phyloP scores from a whole-genome alignment of 1,140 invertebrate species.

The Hestina assimilis region DNA sequence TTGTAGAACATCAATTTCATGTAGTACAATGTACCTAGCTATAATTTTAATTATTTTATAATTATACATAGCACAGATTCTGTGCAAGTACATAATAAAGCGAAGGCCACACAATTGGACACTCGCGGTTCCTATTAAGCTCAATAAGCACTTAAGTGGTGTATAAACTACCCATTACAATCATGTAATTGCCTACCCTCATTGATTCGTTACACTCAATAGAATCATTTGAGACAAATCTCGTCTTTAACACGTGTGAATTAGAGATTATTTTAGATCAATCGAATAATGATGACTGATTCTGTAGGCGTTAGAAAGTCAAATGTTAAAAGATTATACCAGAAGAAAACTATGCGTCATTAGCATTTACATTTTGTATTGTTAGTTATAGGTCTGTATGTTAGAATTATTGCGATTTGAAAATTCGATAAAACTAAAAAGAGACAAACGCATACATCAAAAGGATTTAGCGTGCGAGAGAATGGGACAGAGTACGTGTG shows the following conservation, averaged over 20 bases:
- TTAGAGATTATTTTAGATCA: not conserved
- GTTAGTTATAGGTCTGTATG: no score
- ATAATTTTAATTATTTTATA: no score
- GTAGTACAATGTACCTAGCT: no score
- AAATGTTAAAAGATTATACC: slow-evolving; percentile 1
- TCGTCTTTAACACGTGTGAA: not conserved
- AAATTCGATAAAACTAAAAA: no score
- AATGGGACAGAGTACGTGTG: no score
- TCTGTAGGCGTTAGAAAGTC: slow-evolving; percentile 3
- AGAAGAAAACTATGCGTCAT: not conserved
- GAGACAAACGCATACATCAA: no score
- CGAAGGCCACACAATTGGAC: slow-evolving; percentile 1
- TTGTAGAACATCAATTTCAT: no score
- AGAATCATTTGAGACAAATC: not conserved
- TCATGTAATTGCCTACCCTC: slow-evolving; percentile 6
- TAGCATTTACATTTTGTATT: not conserved
- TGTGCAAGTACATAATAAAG: not conserved
- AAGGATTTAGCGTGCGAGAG: no score
- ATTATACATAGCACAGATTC: no score
- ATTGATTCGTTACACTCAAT: not conserved
- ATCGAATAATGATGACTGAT: not conserved
- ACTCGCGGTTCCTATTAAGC: slow-evolving; percentile 8
- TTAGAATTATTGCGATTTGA: no score
- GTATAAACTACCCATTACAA: slow-evolving; percentile 9
- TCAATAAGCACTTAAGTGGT: slow-evolving; percentile 19